Percentiles rank a stretch among this genome's conserved stretches.
These are phyloP conservation scores for Acleris laterana DNA, from an alignment of 2,888 invertebrate species.

Conservation along the genomic window DNA sequence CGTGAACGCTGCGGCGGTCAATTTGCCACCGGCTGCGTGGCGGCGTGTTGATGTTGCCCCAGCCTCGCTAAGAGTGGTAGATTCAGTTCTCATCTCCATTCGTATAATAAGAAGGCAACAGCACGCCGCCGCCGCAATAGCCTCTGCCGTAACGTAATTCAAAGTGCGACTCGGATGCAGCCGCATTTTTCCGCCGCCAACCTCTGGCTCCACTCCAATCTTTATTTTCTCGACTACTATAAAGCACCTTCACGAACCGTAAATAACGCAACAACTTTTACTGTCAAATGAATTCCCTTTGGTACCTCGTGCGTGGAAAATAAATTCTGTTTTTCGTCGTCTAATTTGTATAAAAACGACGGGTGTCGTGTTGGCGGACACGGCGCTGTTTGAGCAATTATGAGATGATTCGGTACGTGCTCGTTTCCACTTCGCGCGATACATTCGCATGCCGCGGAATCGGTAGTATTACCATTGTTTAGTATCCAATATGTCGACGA, in stretches of 20 bases:
- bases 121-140: slow-evolving; percentile 38
- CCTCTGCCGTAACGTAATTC: slow-evolving; percentile 56
- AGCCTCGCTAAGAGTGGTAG: slow-evolving; percentile 7
- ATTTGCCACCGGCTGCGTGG: background rate
- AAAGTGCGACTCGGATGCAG: slow-evolving; percentile 58
- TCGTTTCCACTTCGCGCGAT: slow-evolving; percentile 16
- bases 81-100: slow-evolving; percentile 34
- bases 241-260: slow-evolving; percentile 52
- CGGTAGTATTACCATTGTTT: too few species aligned
- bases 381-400: slow-evolving; percentile 33
- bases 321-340: slow-evolving; percentile 43
- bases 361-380: slow-evolving; percentile 31
- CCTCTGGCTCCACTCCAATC: slow-evolving; percentile 66
- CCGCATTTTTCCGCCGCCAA: slow-evolving; percentile 51
- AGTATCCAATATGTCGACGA: too few species aligned
- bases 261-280: slow-evolving; percentile 60
- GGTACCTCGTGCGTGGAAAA: slow-evolving; percentile 55
- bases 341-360: slow-evolving; percentile 27
- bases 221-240: slow-evolving; percentile 58
- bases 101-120: slow-evolving; percentile 31
- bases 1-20: background rate
- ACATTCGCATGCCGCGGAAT: slow-evolving; percentile 8
- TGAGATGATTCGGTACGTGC: slow-evolving; percentile 31
- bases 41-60: background rate
- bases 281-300: slow-evolving; percentile 61